A percentile compares a stretch with the other conserved stretches of the same genome.
phyloP scores from a whole-genome alignment of 2,888 invertebrate species.

The Lasioglossum marginatum region DNA sequence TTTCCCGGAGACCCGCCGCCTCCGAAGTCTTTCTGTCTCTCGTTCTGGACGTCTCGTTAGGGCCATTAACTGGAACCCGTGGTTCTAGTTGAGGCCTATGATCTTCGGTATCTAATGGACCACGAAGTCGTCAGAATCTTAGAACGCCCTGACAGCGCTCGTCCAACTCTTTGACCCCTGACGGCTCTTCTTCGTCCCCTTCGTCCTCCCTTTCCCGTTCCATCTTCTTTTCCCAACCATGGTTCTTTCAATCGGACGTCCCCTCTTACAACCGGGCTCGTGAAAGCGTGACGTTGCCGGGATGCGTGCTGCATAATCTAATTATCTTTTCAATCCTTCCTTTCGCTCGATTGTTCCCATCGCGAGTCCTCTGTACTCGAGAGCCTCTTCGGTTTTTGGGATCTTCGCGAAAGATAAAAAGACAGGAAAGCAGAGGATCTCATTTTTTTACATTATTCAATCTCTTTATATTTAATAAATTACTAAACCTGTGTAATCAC shows the following conservation, averaged over 20 bases:
- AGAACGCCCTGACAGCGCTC: slow-evolving; percentile 67
- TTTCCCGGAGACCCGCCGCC: slow-evolving; percentile 23
- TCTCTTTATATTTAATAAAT: too few species aligned
- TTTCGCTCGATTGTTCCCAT: neutral
- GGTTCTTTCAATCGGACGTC: neutral
- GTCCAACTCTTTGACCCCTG: slow-evolving; percentile 43
- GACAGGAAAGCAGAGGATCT: neutral
- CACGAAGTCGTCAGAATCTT: slow-evolving; percentile 68
- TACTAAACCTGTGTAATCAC: too few species aligned
- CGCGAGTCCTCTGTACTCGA: neutral
- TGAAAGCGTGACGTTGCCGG: neutral
- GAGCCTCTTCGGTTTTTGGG: neutral
- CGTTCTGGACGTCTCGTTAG: slow-evolving; percentile 70
- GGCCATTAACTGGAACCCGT: slow-evolving; percentile 69
- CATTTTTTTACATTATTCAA: too few species aligned
- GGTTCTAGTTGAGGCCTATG: slow-evolving; percentile 60
- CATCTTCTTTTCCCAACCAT: neutral
- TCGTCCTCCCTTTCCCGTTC: neutral
- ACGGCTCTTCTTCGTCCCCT: slow-evolving; percentile 19
- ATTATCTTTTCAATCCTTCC: neutral
- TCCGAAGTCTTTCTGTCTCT: slow-evolving; percentile 35
- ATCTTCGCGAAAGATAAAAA: neutral
- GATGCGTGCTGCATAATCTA: neutral
- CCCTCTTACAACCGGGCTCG: neutral
- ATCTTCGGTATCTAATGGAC: slow-evolving; percentile 74